Conservation (phyloP, 2,888 invertebrate genomes). For the Apamea epomidion region DNA sequence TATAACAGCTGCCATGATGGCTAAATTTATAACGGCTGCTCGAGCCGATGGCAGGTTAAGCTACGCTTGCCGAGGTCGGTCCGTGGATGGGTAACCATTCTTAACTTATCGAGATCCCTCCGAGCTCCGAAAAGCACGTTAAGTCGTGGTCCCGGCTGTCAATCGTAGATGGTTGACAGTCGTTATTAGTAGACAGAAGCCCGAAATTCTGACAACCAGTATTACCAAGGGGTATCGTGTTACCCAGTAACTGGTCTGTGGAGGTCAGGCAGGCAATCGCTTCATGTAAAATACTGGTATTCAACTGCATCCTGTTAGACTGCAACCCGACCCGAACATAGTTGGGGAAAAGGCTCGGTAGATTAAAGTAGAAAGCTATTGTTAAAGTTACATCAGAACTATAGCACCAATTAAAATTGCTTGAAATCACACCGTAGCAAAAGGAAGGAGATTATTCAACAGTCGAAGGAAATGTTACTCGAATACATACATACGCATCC, state of each 20-base stretch:
- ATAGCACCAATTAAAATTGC: slow-evolving; percentile 47
- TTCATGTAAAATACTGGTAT: not conserved
- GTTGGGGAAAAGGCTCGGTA: not conserved
- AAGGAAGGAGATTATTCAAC: slow-evolving; percentile 57
- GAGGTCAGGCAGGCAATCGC: too few species aligned
- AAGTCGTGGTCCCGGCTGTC: too few species aligned
- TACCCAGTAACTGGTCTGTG: too few species aligned
- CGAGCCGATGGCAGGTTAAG: too few species aligned
- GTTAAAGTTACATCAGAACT: slow-evolving; percentile 41
- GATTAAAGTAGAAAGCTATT: slow-evolving; percentile 24
- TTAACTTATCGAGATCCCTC: not conserved
- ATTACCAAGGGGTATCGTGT: not conserved
- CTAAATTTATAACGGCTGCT: too few species aligned
- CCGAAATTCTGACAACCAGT: not conserved
- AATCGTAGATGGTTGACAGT: too few species aligned
- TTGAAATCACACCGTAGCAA: slow-evolving; percentile 30
- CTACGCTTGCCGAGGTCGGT: not conserved
- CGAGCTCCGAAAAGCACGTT: too few species aligned
- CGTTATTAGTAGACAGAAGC: not conserved
- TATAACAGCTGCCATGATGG: too few species aligned
- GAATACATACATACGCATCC: slow-evolving; percentile 27
- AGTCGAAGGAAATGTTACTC: slow-evolving; percentile 39
- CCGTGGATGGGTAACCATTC: not conserved
- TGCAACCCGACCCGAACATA: not conserved
- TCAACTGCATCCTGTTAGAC: not conserved